Conservation (phyloP, 1,140 invertebrate species). For the Conopomorpha cramerella region DNA sequence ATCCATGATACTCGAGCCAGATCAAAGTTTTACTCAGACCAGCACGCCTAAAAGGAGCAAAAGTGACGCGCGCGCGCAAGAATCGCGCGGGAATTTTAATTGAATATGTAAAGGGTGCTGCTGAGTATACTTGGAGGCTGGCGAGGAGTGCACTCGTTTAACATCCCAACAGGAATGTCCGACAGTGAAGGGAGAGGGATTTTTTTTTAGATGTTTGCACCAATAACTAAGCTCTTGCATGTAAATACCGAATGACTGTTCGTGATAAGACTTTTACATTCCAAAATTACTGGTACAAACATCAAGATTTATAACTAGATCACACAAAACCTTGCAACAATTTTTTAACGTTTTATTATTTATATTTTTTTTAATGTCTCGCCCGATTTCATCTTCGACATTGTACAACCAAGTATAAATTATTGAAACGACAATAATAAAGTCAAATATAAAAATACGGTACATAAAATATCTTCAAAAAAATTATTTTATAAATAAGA, state of each 20-base stretch:
- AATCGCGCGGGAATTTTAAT: too few relatives aligned
- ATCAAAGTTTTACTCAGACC: too few relatives aligned
- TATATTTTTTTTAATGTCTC: slow-evolving; percentile 54
- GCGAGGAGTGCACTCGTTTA: too few relatives aligned
- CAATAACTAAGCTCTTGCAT: too few relatives aligned
- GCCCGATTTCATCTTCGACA: slow-evolving; percentile 44
- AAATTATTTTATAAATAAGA: slow-evolving; percentile 55
- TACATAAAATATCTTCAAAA: slow-evolving; percentile 59
- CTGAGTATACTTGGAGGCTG: too few relatives aligned
- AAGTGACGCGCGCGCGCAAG: too few relatives aligned
- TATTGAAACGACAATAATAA: slow-evolving; percentile 58
- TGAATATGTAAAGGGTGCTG: too few relatives aligned
- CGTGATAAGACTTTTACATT: too few relatives aligned
- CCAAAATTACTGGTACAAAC: too few relatives aligned
- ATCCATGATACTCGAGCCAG: slow-evolving; percentile 16
- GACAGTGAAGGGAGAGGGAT: slow-evolving; percentile 29
- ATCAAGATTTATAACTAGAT: slow-evolving; percentile 20
- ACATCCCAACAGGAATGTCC: slow-evolving; percentile 19
- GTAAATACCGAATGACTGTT: too few relatives aligned
- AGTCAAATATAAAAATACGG: slow-evolving; percentile 56
- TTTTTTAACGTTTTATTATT: slow-evolving; percentile 55
- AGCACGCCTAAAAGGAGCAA: too few relatives aligned
- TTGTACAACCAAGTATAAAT: slow-evolving; percentile 60
- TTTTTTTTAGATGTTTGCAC: too few relatives aligned
- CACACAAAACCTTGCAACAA: slow-evolving; percentile 43